These are phyloP conservation scores for Leucoraja erinaceus DNA, from an alignment of 2,113 vertebrate species.

Conservation along the genomic window DNA sequence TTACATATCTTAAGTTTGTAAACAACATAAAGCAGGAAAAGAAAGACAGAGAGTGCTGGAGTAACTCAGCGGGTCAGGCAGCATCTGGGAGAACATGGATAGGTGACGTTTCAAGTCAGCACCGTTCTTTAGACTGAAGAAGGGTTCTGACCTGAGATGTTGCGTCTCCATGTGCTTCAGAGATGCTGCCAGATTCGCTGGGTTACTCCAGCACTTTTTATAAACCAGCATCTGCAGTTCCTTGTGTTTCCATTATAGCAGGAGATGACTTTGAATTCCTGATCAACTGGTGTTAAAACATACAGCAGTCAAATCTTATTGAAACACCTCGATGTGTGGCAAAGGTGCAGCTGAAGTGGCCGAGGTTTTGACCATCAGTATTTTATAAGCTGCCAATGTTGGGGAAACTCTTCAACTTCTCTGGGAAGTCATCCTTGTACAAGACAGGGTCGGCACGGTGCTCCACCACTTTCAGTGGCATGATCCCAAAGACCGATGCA, in stretches of 20 bases:
- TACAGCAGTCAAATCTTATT: neutral
- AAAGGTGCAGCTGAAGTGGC: neutral
- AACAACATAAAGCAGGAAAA: too few species aligned
- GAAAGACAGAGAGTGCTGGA: too few species aligned
- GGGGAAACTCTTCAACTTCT: slow-evolving; percentile 97
- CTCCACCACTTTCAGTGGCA: slow-evolving; percentile 96
- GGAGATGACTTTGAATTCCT: neutral
- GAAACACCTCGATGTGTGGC: neutral
- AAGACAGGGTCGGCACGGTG: slow-evolving; percentile 91
- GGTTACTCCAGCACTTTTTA: too few species aligned
- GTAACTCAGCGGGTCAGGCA: too few species aligned
- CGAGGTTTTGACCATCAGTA: neutral
- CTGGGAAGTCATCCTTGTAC: slow-evolving; percentile 96
- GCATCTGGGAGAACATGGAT: too few species aligned
- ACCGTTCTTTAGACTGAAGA: too few species aligned
- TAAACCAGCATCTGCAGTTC: too few species aligned
- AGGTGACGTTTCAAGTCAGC: too few species aligned
- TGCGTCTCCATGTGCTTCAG: too few species aligned
- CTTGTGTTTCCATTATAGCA: neutral
- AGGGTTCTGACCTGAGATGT: too few species aligned
- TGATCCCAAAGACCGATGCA: slow-evolving; percentile 89
- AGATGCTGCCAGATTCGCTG: too few species aligned
- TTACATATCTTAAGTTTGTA: too few species aligned
- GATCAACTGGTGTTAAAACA: neutral
- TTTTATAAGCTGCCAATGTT: slow-evolving; percentile 91